Evolutionary conservation across 2,888 invertebrate species (phyloP).

Genomic region (Psylliodes chrysocephalus): DNA sequence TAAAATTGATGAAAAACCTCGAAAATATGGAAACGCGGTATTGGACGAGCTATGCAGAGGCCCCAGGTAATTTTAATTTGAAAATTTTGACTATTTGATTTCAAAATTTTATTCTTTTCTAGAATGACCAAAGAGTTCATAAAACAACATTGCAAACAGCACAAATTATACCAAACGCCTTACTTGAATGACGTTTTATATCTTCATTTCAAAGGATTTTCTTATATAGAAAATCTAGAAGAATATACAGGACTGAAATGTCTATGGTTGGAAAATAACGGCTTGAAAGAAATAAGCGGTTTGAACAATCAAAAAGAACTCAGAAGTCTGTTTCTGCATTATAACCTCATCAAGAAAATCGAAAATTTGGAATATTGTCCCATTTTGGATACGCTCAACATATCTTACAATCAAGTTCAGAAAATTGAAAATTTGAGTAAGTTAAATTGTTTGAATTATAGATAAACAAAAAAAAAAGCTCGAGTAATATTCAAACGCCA

Average conservation of each 20-base stretch:
- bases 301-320: slow-evolving; percentile 76
- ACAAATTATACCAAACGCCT: slow-evolving; percentile 88
- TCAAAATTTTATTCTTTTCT: no score
- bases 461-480: no score
- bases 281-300: slow-evolving; percentile 85
- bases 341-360: slow-evolving; percentile 85
- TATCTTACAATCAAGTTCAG: slow-evolving; percentile 85
- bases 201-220: slow-evolving; percentile 89
- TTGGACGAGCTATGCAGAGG: slow-evolving; percentile 31
- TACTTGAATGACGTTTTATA: slow-evolving; percentile 92
- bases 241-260: slow-evolving; percentile 92
- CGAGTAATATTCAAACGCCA: no score
- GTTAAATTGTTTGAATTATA: no score
- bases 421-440: slow-evolving; percentile 83
- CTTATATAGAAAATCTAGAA: slow-evolving; percentile 89
- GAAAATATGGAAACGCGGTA: slow-evolving; percentile 11
- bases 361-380: slow-evolving; percentile 82
- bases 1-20: slow-evolving; percentile 20
- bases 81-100: no score
- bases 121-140: slow-evolving; percentile 88
- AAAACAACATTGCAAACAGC: slow-evolving; percentile 82
- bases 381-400: slow-evolving; percentile 83
- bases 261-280: slow-evolving; percentile 93
- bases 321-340: slow-evolving; percentile 87
- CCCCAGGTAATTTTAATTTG: slow-evolving; percentile 19